Conservation (phyloP, 2,888 invertebrate species). For the Ectropis crepuscularia region DNA sequence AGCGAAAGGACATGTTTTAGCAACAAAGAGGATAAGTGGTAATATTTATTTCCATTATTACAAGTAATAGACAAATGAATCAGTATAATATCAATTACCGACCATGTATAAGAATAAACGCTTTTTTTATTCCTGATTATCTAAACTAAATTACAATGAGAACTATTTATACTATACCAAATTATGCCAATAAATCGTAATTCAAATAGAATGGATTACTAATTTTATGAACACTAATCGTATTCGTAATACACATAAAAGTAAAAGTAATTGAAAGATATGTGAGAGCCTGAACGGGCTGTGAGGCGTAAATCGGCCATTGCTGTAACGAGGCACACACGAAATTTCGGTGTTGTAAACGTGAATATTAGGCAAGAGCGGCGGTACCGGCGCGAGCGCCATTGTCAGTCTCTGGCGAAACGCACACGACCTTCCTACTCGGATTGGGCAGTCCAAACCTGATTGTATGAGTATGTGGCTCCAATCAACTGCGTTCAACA, state of each 20-base stretch:
- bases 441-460: constrained; percentile 78
- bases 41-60: too few relatives aligned
- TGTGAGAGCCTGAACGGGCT: constrained; percentile 40
- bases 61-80: too few relatives aligned
- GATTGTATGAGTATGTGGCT: constrained; percentile 62
- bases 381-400: constrained; percentile 70
- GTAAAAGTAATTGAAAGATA: constrained; percentile 31
- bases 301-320: constrained; percentile 59
- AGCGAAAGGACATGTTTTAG: too few relatives aligned
- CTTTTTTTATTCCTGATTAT: too few relatives aligned
- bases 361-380: constrained; percentile 71
- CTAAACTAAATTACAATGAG: too few relatives aligned
- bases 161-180: too few relatives aligned
- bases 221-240: too few relatives aligned
- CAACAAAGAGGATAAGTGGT: too few relatives aligned
- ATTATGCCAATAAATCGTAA: too few relatives aligned
- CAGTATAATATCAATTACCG: too few relatives aligned
- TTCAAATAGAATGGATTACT: too few relatives aligned
- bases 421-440: constrained; percentile 76
- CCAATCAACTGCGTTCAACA: constrained; percentile 44
- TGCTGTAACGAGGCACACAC: constrained; percentile 77
- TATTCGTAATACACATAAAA: constrained; percentile 17
- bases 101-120: too few relatives aligned
- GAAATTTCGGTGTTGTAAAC: constrained; percentile 82
- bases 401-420: constrained; percentile 82